A percentile compares a stretch with the other conserved stretches of the same genome.
Conservation (phyloP, 2,797 vertebrate genomes). For the Caiman crocodilus region DNA sequence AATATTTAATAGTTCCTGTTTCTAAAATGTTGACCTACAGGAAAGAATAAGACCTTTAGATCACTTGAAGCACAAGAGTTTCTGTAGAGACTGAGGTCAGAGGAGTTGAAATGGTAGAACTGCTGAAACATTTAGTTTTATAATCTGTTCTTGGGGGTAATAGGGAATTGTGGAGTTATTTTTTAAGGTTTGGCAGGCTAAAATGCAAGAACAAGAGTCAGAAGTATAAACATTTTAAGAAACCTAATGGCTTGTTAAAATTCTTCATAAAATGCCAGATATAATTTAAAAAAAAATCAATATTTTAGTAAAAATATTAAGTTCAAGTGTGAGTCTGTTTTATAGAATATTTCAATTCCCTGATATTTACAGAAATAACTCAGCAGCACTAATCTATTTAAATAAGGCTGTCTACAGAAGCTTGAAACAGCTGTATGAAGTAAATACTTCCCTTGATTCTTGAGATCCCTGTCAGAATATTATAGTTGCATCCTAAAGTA, state of each 20-base stretch:
- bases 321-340: background rate
- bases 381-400: background rate
- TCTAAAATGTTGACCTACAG: background rate
- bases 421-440: background rate
- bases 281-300: background rate
- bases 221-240: background rate
- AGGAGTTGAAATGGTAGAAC: background rate
- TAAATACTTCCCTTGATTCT: background rate
- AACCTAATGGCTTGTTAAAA: background rate
- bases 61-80: background rate
- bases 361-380: background rate
- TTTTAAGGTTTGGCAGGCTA: background rate
- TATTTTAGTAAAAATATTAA: slow-evolving; percentile 6
- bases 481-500: slow-evolving; percentile 2
- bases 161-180: rapidly evolving
- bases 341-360: background rate
- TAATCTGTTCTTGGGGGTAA: background rate
- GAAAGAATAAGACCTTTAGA: background rate
- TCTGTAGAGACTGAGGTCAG: rapidly evolving
- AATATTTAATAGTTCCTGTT: background rate
- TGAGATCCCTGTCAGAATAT: background rate
- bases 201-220: background rate
- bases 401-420: background rate
- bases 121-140: background rate
- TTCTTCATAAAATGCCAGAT: background rate